Conservation (phyloP, 2,797 vertebrate genomes). For the Peromyscus aztecus region DNA sequence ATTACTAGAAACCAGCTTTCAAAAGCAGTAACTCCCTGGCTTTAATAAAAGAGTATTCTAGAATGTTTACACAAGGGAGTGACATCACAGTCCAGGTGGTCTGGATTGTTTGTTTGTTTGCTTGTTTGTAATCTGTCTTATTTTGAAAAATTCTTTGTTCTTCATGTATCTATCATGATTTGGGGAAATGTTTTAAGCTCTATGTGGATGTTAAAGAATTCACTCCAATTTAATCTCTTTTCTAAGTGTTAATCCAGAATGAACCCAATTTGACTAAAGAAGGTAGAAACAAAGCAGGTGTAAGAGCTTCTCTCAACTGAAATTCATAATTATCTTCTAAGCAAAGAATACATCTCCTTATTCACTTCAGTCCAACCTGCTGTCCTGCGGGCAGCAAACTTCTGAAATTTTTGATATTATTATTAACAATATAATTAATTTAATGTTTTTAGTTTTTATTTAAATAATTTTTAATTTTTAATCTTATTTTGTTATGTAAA, state of each 20-base stretch:
- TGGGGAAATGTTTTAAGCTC: not conserved
- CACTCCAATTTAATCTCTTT: not conserved
- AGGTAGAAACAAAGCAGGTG: not conserved
- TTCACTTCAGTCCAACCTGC: not conserved
- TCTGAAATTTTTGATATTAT: not conserved
- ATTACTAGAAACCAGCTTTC: slow-evolving; percentile 80
- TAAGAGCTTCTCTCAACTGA: slow-evolving; percentile 27
- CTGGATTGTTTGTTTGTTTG: slow-evolving; percentile 71
- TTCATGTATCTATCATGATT: slow-evolving; percentile 10
- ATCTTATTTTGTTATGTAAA: not conserved
- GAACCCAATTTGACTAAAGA: not conserved
- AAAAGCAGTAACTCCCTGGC: slow-evolving; percentile 68
- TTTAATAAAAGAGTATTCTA: slow-evolving; percentile 77
- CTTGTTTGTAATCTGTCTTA: not conserved
- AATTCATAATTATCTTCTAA: slow-evolving; percentile 5
- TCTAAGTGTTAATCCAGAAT: not conserved
- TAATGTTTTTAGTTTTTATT: not conserved
- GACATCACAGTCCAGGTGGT: slow-evolving; percentile 26
- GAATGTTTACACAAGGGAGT: slow-evolving; percentile 65
- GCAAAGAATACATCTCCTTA: slow-evolving; percentile 7
- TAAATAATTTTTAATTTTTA: not conserved
- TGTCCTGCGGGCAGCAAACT: not conserved
- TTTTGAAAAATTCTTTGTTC: slow-evolving; percentile 41
- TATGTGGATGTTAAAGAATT: slow-evolving; percentile 30
- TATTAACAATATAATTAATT: not conserved